These are phyloP conservation scores for Parthenolecanium corni DNA, from an alignment of 2,888 invertebrate genomes.

Conservation along the genomic window DNA sequence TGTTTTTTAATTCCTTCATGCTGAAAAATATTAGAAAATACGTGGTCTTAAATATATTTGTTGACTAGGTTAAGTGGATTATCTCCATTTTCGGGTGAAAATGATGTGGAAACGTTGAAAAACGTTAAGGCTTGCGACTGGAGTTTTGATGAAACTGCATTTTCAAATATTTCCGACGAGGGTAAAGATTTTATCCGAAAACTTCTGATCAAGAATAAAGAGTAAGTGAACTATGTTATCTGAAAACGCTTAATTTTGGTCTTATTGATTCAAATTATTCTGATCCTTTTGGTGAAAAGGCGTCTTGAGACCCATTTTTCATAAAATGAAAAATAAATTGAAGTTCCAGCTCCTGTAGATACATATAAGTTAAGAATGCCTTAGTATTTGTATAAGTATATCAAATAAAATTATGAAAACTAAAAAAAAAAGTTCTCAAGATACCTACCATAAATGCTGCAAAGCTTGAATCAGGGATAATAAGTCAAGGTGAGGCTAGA, in stretches of 20 bases:
- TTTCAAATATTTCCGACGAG: constrained; percentile 86
- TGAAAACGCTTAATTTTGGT: neutral
- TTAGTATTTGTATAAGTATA: too few relatives aligned
- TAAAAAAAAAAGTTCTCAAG: too few relatives aligned
- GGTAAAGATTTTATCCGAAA: constrained; percentile 96
- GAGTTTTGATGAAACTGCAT: constrained; percentile 96
- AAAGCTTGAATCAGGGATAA: too few relatives aligned
- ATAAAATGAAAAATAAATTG: too few relatives aligned
- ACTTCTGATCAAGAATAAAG: constrained; percentile 82
- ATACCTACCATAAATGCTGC: too few relatives aligned
- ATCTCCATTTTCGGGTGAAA: constrained; percentile 97
- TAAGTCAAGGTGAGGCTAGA: too few relatives aligned
- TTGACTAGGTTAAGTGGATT: constrained; percentile 73
- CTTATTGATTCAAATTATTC: too few relatives aligned
- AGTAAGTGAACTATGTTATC: constrained; percentile 48
- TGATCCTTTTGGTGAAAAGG: neutral
- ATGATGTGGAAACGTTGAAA: constrained; percentile 93
- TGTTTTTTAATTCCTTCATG: constrained; percentile 40
- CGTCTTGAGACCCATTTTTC: too few relatives aligned
- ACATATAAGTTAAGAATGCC: too few relatives aligned
- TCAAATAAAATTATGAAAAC: too few relatives aligned
- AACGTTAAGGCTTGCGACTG: constrained; percentile 98
- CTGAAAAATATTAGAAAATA: too few relatives aligned
- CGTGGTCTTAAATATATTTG: neutral
- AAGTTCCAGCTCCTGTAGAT: too few relatives aligned